phyloP scores from a whole-genome alignment of 2,113 vertebrate species.

The Chloroceryle aenea region DNA sequence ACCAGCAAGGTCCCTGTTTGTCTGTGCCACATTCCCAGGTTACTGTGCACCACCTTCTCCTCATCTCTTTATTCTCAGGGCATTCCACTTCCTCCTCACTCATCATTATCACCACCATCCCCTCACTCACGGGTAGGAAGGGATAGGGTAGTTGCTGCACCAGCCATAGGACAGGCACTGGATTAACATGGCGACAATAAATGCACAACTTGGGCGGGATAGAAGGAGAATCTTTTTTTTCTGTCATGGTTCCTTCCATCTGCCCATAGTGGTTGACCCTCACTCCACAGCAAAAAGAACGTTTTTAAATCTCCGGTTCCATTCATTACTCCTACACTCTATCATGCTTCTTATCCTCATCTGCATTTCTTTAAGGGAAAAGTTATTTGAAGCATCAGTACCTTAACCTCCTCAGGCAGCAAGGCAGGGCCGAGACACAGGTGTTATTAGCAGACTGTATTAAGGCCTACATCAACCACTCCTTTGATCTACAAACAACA shows the following conservation, averaged over 20 bases:
- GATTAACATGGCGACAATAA: rapidly evolving
- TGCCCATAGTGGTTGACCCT: not conserved
- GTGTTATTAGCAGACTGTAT: not conserved
- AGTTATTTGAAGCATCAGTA: not conserved
- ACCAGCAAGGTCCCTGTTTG: not conserved
- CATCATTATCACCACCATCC: not conserved
- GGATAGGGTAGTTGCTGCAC: not conserved
- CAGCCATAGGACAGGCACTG: not conserved
- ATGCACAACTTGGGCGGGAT: not conserved
- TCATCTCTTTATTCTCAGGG: not conserved
- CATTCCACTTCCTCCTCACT: not conserved
- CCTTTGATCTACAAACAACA: not conserved
- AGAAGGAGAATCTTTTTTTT: not conserved
- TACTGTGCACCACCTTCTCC: not conserved
- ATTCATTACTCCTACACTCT: not conserved
- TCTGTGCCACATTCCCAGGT: not conserved
- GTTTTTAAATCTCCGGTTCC: not conserved
- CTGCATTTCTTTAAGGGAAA: not conserved
- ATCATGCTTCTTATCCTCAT: not conserved
- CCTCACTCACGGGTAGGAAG: not conserved
- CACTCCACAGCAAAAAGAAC: not conserved
- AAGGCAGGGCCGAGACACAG: not conserved
- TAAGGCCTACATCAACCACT: not conserved
- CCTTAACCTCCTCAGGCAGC: not conserved
- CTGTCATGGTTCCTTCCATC: not conserved